Evolutionary conservation across 2,797 vertebrate species (phyloP).

Genomic region (Crotalus adamanteus): DNA sequence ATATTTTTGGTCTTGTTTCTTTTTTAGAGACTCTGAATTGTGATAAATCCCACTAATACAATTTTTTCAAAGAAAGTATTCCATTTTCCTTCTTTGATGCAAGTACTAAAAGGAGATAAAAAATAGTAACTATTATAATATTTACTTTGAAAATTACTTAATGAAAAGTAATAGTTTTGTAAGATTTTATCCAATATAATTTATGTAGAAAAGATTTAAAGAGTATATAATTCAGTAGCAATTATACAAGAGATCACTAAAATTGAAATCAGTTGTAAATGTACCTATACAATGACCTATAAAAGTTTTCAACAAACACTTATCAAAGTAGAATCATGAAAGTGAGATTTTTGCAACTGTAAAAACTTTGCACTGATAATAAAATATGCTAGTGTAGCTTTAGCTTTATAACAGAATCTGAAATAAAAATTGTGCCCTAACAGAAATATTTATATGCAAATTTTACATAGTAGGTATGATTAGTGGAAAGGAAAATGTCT

Average conservation of each 20-base stretch:
- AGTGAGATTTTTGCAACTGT: background rate
- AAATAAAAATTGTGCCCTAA: background rate
- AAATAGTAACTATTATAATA: background rate
- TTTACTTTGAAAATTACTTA: background rate
- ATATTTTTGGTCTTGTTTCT: slow-evolving; percentile 47
- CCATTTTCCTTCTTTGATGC: background rate
- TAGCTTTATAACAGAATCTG: background rate
- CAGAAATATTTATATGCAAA: background rate
- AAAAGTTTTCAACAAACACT: background rate
- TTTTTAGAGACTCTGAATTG: background rate
- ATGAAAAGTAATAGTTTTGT: background rate
- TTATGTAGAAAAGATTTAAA: background rate
- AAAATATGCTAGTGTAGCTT: background rate
- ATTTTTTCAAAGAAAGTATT: background rate
- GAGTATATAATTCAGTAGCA: background rate
- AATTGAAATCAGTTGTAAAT: background rate
- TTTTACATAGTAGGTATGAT: background rate
- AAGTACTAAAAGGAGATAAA: background rate
- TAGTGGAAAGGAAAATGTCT: slow-evolving; percentile 22
- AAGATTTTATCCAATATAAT: background rate
- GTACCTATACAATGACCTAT: background rate
- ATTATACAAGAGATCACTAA: background rate
- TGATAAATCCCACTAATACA: background rate
- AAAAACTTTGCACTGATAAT: background rate
- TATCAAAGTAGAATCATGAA: background rate